Base-by-base conservation (phyloP, 2,797 vertebrate genomes). In the Aselliscus stoliczkanus region DNA sequence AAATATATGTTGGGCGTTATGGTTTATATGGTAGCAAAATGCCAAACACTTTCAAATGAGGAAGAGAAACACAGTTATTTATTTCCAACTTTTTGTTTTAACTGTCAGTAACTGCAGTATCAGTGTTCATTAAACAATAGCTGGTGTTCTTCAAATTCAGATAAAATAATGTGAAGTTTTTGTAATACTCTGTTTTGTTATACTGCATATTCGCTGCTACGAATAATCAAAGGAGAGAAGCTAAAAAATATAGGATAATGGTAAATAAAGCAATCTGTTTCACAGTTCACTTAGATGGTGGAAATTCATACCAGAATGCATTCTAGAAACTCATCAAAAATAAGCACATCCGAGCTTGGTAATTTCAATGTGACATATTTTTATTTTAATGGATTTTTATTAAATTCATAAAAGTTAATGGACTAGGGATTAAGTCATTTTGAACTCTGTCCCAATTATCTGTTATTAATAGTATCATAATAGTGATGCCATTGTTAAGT, bases 381-480 rank as follows among this genome's bases (percentile, higher is more conserved):
- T 97, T 82, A 91, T 97, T 98, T 96, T 96, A 97, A 96, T 96
- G 93, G 92, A 90, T 95, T 97, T 96, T 97, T 98, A 97, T 96
- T 98, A 97, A 98, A 97, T 97, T 97, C 94, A 97, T 97, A 98
- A 98, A 98, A 98, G 91, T 98, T 98, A 98, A 98, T 98, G 97
- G 95, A 96, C 96, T 97, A 97, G 67, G 96, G 93, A 97, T 97
- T 97, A 96, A 96, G 95, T 97, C 96, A 97, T 97, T 97, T 97
- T 96, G 91, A 98, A 96, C 94, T 97, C 96, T 96, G 83, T 94
- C 79, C 86, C 97, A 97, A 97, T 97, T 97, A 96, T 94, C 96
- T 96, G 72, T 96, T 97, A 97, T 97, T 96, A 97, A 97, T 96
- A 93, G 62, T 72, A 93, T 93, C 95, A 94, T 93, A 95, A 94